A percentile compares a stretch with the other conserved stretches of the same genome.
phyloP scores from a whole-genome alignment of 2,888 invertebrate genomes.

The Copidosoma aretas region DNA sequence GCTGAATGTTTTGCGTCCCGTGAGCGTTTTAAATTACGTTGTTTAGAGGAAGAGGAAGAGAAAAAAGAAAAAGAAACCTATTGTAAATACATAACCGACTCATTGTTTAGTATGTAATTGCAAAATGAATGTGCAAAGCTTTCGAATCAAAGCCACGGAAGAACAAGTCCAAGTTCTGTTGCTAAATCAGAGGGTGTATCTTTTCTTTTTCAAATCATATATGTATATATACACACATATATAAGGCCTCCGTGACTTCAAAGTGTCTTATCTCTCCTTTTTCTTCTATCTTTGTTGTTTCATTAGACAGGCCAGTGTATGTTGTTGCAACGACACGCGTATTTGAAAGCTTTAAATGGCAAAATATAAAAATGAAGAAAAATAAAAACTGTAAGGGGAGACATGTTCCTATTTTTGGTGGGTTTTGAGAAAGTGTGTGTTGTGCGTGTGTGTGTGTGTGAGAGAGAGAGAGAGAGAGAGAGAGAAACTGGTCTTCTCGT shows the following conservation, averaged over 20 bases:
- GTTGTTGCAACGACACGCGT: slow-evolving; percentile 30
- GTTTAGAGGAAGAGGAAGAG: slow-evolving; percentile 35
- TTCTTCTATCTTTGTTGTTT: slow-evolving; percentile 53
- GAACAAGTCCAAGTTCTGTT: slow-evolving; percentile 48
- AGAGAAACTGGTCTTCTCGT: slow-evolving; percentile 28
- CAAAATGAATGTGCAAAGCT: slow-evolving; percentile 44
- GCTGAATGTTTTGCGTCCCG: slow-evolving; percentile 23
- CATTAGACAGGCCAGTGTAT: slow-evolving; percentile 51
- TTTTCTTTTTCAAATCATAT: slow-evolving; percentile 34
- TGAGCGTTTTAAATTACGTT: slow-evolving; percentile 38
- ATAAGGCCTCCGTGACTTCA: slow-evolving; percentile 54
- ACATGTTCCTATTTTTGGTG: slow-evolving; percentile 42
- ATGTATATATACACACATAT: no score
- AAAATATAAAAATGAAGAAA: slow-evolving; percentile 6
- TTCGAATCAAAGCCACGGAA: slow-evolving; percentile 52
- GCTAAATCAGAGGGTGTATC: slow-evolving; percentile 5
- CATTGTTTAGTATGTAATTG: slow-evolving; percentile 42
- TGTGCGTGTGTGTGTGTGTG: no score
- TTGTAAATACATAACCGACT: slow-evolving; percentile 39
- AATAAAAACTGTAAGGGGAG: slow-evolving; percentile 19
- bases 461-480: no score
- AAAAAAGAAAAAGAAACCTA: slow-evolving; percentile 23
- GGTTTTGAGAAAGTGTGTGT: slow-evolving; percentile 7
- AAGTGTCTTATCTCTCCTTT: slow-evolving; percentile 58
- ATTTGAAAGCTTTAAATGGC: slow-evolving; percentile 30